Percentiles rank a stretch among this genome's conserved stretches.
phyloP scores from a whole-genome alignment of 2,797 vertebrate genomes.

The Nannoperca australis region DNA sequence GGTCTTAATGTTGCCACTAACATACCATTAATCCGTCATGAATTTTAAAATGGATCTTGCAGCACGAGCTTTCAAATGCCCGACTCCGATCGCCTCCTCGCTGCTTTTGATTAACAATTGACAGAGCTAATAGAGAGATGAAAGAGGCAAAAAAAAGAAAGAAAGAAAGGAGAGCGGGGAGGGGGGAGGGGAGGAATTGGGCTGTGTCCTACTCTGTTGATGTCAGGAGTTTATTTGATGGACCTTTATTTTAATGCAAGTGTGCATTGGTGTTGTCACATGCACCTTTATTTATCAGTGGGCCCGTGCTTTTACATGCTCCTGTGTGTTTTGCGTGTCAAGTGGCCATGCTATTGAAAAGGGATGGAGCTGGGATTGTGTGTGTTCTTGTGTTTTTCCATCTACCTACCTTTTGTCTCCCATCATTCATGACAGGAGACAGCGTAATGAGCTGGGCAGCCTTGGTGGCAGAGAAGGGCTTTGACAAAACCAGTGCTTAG shows the following conservation, averaged over 20 bases:
- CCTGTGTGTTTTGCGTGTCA: constrained; percentile 49
- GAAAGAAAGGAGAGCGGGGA: constrained; percentile 19
- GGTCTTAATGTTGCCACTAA: constrained; percentile 84
- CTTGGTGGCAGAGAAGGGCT: constrained; percentile 61
- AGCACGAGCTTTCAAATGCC: constrained; percentile 79
- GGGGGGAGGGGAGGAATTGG: constrained; percentile 24
- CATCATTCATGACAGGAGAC: constrained; percentile 58
- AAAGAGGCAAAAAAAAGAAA: constrained; percentile 69
- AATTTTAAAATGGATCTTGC: constrained; percentile 83
- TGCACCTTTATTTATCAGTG: constrained; percentile 32
- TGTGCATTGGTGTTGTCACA: constrained; percentile 32
- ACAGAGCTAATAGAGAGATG: constrained; percentile 86
- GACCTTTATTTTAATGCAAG: constrained; percentile 54
- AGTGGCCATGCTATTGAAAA: constrained; percentile 62
- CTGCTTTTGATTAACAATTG: constrained; percentile 88
- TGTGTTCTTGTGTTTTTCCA: constrained; percentile 58
- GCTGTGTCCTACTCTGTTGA: constrained; percentile 45
- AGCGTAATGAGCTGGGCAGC: constrained; percentile 59
- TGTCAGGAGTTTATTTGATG: constrained; percentile 57
- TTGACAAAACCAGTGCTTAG: constrained; percentile 44
- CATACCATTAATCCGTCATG: constrained; percentile 88
- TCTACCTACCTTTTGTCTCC: constrained; percentile 69
- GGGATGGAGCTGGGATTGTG: constrained; percentile 14
- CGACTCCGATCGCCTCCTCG: constrained; percentile 66
- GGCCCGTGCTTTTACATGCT: constrained; percentile 11